Percentiles rank a stretch among this genome's conserved stretches.
Conservation (phyloP, 1,140 invertebrate genomes). For the Melipona quadrifasciata region DNA sequence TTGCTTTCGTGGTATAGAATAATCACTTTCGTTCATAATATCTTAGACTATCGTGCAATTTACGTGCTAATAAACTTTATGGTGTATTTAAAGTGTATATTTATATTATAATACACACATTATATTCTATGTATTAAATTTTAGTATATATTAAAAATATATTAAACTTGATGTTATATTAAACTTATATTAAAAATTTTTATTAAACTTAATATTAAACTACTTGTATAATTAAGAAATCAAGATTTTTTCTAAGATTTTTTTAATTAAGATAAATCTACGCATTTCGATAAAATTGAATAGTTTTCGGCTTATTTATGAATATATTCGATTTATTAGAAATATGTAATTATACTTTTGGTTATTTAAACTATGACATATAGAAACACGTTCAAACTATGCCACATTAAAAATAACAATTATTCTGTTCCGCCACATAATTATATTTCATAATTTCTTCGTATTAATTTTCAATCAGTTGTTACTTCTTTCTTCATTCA, state of each 20-base stretch:
- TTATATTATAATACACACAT: too few relatives aligned
- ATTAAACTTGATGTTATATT: too few relatives aligned
- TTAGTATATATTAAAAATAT: too few relatives aligned
- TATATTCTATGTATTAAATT: too few relatives aligned
- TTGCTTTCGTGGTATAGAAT: not conserved
- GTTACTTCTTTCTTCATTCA: not conserved
- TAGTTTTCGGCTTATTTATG: not conserved
- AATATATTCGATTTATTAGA: not conserved
- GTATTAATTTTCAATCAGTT: not conserved
- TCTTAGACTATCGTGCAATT: not conserved
- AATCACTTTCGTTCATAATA: not conserved
- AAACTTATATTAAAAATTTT: too few relatives aligned
- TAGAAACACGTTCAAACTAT: not conserved
- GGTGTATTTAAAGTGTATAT: not conserved
- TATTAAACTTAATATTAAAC: too few relatives aligned
- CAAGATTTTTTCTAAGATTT: too few relatives aligned
- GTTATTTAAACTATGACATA: not conserved
- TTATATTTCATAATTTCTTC: not conserved
- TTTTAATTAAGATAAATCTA: not conserved
- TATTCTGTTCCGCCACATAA: not conserved
- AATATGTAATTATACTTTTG: not conserved
- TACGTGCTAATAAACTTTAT: not conserved
- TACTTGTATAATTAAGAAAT: too few relatives aligned
- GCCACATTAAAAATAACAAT: not conserved
- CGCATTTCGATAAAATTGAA: not conserved